These are phyloP conservation scores for Gymnosoma rotundatum DNA, from an alignment of 2,888 invertebrate species.

Conservation along the genomic window DNA sequence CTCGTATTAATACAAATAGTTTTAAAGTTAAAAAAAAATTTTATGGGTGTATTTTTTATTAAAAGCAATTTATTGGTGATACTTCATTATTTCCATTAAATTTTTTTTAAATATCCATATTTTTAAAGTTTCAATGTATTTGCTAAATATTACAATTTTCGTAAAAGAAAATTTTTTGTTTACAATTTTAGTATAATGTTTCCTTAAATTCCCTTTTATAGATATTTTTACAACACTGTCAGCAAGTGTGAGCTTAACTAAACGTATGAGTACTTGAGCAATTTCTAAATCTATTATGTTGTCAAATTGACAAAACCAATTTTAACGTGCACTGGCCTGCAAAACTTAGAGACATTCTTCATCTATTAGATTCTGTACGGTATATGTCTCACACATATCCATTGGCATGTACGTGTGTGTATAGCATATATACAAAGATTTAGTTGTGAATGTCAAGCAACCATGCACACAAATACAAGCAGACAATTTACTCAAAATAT, in stretches of 20 bases:
- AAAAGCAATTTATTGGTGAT: too few relatives aligned
- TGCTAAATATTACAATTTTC: too few relatives aligned
- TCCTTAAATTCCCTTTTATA: conserved; percentile 8
- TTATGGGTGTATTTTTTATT: too few relatives aligned
- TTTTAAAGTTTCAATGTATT: too few relatives aligned
- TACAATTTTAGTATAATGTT: neutral
- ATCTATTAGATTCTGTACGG: neutral
- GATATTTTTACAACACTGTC: conserved; percentile 39
- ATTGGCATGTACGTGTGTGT: neutral
- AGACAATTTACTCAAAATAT: conserved; percentile 44
- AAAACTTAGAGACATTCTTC: conserved; percentile 36
- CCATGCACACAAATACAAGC: conserved; percentile 29
- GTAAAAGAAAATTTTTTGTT: too few relatives aligned
- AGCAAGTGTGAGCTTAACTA: conserved; percentile 54
- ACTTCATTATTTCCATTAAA: too few relatives aligned
- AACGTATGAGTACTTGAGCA: conserved; percentile 56
- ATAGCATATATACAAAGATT: neutral
- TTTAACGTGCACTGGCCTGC: conserved; percentile 71
- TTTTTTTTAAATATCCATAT: too few relatives aligned
- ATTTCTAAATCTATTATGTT: conserved; percentile 77
- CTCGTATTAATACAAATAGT: too few relatives aligned
- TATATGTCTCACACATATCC: neutral
- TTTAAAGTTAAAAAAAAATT: too few relatives aligned
- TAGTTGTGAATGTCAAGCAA: conserved; percentile 24
- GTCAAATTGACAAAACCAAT: conserved; percentile 75